These are phyloP conservation scores for Drosophila neotestacea DNA, from an alignment of 2,888 invertebrate genomes.

Conservation along the genomic window DNA sequence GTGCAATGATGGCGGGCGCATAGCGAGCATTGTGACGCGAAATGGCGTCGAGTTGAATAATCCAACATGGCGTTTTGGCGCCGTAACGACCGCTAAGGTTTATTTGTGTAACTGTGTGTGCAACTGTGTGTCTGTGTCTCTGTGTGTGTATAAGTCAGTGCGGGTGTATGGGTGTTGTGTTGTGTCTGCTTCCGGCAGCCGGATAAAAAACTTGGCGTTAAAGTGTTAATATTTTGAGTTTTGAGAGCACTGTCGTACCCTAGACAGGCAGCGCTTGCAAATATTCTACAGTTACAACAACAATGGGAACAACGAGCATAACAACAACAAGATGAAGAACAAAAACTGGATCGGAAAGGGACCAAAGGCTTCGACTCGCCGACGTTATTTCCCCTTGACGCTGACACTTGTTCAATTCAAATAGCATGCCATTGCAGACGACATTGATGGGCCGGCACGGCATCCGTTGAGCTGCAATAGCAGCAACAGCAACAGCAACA, in stretches of 20 bases:
- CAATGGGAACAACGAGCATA: constrained; percentile 8
- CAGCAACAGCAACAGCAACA: constrained; percentile 6
- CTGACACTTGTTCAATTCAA: constrained; percentile 80
- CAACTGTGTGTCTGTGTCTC: constrained; percentile 5
- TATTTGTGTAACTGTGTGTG: constrained; percentile 31
- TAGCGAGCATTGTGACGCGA: constrained; percentile 80
- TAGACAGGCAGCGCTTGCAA: constrained; percentile 69
- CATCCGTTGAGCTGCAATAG: constrained; percentile 50
- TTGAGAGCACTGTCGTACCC: constrained; percentile 71
- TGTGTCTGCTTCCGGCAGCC: constrained; percentile 81
- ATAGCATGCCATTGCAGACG: constrained; percentile 75
- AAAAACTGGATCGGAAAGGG: constrained; percentile 8
- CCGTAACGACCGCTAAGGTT: constrained; percentile 68
- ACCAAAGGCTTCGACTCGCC: constrained; percentile 28
- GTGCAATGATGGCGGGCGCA: constrained; percentile 80
- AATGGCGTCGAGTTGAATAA: constrained; percentile 81
- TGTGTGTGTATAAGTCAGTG: background rate
- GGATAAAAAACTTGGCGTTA: constrained; percentile 80
- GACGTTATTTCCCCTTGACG: constrained; percentile 70
- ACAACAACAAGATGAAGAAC: constrained; percentile 10
- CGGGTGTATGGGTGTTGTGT: constrained; percentile 53
- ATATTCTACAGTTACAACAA: constrained; percentile 22
- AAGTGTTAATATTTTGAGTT: constrained; percentile 80
- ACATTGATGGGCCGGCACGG: constrained; percentile 80
- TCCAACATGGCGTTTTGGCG: constrained; percentile 79